Conservation (phyloP, 2,797 vertebrate species). For the Dallia pectoralis region DNA sequence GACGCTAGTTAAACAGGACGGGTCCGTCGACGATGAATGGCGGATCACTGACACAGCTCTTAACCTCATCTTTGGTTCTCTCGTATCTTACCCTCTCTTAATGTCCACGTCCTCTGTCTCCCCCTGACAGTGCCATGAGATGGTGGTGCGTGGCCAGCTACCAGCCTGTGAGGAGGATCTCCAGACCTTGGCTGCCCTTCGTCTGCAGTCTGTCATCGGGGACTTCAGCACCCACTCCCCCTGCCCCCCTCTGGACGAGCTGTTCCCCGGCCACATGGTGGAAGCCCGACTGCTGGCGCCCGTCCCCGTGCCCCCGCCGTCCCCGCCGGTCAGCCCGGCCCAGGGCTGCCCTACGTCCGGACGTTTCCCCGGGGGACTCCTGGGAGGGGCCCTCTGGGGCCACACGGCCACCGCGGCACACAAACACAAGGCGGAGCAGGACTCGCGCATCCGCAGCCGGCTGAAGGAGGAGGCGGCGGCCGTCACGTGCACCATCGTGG, state of each 20-base stretch:
- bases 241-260: slow-evolving; percentile 81
- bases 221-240: slow-evolving; percentile 83
- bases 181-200: slow-evolving; percentile 83
- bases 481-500: slow-evolving; percentile 80
- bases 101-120: background rate
- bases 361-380: slow-evolving; percentile 67
- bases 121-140: slow-evolving; percentile 82
- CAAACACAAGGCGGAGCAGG: slow-evolving; percentile 76
- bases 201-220: slow-evolving; percentile 85
- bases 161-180: slow-evolving; percentile 86
- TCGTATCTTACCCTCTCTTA: background rate
- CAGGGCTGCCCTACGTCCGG: slow-evolving; percentile 57
- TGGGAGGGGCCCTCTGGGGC: slow-evolving; percentile 78
- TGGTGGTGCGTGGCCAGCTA: slow-evolving; percentile 86
- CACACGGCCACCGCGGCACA: slow-evolving; percentile 73
- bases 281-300: slow-evolving; percentile 69
- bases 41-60: slow-evolving; percentile 39
- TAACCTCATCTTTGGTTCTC: background rate
- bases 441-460: slow-evolving; percentile 72
- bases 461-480: slow-evolving; percentile 79
- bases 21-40: slow-evolving; percentile 45
- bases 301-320: slow-evolving; percentile 48
- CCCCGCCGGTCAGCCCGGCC: slow-evolving; percentile 54
- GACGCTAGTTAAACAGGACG: slow-evolving; percentile 59
- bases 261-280: slow-evolving; percentile 76